Evolutionary conservation across 2,113 vertebrate species (phyloP).

Genomic region (Todiramphus saurophagus): DNA sequence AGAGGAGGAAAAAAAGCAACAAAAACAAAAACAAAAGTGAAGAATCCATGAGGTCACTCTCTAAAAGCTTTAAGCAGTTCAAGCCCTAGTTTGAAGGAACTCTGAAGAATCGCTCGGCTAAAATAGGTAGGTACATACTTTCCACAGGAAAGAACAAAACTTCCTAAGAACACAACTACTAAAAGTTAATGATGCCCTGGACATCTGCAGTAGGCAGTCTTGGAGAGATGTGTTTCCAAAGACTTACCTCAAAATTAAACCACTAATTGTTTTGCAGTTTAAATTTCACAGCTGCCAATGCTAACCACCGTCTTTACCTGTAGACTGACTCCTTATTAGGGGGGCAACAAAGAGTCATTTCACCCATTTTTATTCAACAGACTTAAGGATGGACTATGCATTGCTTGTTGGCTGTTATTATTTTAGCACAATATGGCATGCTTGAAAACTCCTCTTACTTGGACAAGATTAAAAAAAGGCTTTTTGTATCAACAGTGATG

Average conservation of each 20-base stretch:
- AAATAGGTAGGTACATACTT: not conserved
- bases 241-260: not conserved
- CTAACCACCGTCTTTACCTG: not conserved
- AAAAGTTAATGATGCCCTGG: not conserved
- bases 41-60: not conserved
- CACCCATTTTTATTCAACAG: not conserved
- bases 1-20: not conserved
- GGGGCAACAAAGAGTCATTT: not conserved
- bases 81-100: not conserved
- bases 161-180: not conserved
- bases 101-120: not conserved
- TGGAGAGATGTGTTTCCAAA: not conserved
- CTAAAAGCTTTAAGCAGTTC: not conserved
- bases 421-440: not conserved
- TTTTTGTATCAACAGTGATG: not conserved
- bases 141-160: not conserved
- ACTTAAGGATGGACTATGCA: not conserved
- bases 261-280: not conserved
- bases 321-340: not conserved
- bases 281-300: not conserved
- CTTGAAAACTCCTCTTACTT: not conserved
- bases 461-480: not conserved
- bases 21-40: not conserved
- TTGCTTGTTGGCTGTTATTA: not conserved
- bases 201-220: rapidly evolving